A percentile compares a stretch with the other conserved stretches of the same genome.
These are phyloP conservation scores for Drosophila birchii DNA, from an alignment of 2,888 invertebrate genomes.

Conservation along the genomic window DNA sequence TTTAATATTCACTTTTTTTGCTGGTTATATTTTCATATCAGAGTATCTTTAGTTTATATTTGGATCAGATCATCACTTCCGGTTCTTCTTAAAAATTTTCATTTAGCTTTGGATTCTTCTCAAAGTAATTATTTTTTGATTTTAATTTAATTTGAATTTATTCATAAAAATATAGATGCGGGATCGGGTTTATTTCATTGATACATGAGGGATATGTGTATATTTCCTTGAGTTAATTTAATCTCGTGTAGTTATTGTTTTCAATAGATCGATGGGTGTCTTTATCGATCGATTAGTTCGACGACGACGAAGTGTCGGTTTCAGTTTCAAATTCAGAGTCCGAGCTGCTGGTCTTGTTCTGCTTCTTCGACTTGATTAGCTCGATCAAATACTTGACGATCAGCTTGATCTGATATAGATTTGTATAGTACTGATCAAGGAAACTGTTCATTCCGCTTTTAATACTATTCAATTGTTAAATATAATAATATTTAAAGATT, in stretches of 20 bases:
- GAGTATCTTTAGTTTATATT: neutral
- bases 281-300: neutral
- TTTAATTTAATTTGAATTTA: neutral
- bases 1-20: neutral
- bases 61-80: neutral
- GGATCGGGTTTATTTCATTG: neutral
- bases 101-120: neutral
- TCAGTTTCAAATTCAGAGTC: neutral
- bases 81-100: neutral
- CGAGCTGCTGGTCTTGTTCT: neutral
- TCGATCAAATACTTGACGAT: slow-evolving; percentile 14
- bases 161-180: neutral
- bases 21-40: neutral
- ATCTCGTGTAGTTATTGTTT: neutral
- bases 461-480: neutral
- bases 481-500: neutral
- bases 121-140: neutral
- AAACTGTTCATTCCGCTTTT: neutral
- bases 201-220: neutral
- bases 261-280: neutral
- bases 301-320: neutral
- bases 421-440: slow-evolving; percentile 17
- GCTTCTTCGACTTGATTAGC: neutral
- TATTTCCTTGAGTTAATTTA: neutral
- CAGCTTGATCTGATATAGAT: slow-evolving; percentile 14